These are phyloP conservation scores for Camelus bactrianus DNA, from an alignment of 2,113 vertebrate genomes.

Conservation along the genomic window DNA sequence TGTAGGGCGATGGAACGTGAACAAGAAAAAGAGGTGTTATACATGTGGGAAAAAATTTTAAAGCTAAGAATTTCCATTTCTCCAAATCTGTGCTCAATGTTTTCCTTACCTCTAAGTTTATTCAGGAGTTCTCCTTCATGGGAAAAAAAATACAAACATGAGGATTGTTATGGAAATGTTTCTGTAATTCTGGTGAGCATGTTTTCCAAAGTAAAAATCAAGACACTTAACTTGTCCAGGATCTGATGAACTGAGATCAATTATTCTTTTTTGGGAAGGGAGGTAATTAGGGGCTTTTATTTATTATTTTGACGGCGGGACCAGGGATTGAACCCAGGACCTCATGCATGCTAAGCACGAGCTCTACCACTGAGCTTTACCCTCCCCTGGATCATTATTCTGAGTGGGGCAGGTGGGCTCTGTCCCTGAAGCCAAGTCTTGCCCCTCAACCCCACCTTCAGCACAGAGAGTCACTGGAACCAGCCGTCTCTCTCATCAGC, in stretches of 20 bases:
- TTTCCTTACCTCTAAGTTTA: background rate
- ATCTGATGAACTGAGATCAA: background rate
- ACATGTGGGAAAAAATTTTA: background rate
- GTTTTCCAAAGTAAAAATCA: background rate
- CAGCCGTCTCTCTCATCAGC: rapidly evolving
- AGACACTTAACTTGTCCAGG: too few species aligned
- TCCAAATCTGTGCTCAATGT: background rate
- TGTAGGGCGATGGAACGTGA: background rate
- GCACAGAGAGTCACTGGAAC: background rate
- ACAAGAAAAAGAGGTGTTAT: background rate
- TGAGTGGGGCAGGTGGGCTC: rapidly evolving
- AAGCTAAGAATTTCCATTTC: background rate
- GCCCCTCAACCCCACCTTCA: rapidly evolving
- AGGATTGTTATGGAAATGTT: rapidly evolving
- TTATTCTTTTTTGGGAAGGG: too few species aligned
- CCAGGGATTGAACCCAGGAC: too few species aligned
- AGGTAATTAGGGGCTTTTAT: too few species aligned
- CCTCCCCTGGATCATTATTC: too few species aligned
- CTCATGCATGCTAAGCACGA: too few species aligned
- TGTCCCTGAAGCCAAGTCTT: rapidly evolving
- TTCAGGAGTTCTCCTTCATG: background rate
- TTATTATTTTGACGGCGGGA: too few species aligned
- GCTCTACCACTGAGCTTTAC: too few species aligned
- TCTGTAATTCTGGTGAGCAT: rapidly evolving
- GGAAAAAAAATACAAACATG: rapidly evolving